A percentile compares a stretch with the other conserved stretches of the same genome.
These are phyloP conservation scores for Spinus pinus DNA, from an alignment of 2,797 vertebrate genomes.

Conservation along the genomic window DNA sequence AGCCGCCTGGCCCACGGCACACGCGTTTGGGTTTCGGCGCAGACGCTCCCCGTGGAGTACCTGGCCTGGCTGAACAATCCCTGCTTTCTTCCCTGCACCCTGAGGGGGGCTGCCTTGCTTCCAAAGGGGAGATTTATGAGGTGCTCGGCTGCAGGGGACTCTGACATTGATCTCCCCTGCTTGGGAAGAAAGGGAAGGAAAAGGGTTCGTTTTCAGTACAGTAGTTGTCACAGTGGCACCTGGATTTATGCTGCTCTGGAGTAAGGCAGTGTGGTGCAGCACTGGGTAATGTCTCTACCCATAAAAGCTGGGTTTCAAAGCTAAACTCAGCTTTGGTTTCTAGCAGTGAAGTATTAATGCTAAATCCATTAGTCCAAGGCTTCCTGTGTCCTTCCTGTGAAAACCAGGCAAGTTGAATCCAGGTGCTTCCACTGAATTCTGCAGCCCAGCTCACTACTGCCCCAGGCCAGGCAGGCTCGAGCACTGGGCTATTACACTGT, in stretches of 20 bases:
- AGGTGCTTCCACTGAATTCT: neutral
- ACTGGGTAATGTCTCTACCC: neutral
- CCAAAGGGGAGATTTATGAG: slow-evolving; percentile 37
- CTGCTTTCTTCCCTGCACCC: neutral
- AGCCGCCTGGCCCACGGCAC: neutral
- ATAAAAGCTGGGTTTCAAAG: neutral
- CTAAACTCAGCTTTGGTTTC: neutral
- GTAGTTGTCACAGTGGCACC: neutral
- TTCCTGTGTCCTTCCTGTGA: neutral
- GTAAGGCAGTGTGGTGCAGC: neutral
- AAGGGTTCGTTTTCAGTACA: neutral
- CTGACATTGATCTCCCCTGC: neutral
- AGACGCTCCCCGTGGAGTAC: neutral
- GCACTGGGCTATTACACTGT: neutral
- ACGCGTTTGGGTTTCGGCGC: fast-evolving
- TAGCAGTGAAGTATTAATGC: neutral
- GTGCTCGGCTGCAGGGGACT: neutral
- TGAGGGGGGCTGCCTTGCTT: neutral
- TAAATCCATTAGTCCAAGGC: neutral
- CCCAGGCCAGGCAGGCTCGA: neutral
- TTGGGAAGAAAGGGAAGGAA: neutral
- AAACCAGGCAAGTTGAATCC: neutral
- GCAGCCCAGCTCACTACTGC: neutral
- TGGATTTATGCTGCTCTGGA: neutral
- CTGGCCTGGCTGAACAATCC: slow-evolving; percentile 13